Percentiles rank a stretch among this genome's conserved stretches.
These are phyloP conservation scores for Eretmocerus hayati DNA, from an alignment of 2,888 invertebrate genomes.

Conservation along the genomic window DNA sequence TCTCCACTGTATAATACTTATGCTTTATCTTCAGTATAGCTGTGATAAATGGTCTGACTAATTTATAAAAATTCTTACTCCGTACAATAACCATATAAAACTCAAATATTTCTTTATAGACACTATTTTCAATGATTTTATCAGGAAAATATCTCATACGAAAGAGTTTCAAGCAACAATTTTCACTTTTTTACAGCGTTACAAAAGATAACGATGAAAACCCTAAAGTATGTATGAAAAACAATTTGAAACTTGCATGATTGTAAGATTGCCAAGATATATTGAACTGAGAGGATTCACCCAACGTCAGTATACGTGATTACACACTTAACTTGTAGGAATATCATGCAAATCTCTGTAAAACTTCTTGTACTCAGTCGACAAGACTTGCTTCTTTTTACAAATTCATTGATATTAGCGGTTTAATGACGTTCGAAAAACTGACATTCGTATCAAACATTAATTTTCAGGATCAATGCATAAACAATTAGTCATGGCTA, in stretches of 20 bases:
- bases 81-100: background rate
- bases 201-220: slow-evolving; percentile 2
- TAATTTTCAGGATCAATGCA: slow-evolving; percentile 17
- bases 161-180: slow-evolving; percentile 5
- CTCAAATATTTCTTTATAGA: background rate
- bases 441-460: slow-evolving; percentile 16
- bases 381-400: background rate
- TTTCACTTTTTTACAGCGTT: background rate
- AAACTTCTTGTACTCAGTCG: background rate
- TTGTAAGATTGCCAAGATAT: background rate
- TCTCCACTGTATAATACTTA: background rate
- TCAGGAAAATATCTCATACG: background rate
- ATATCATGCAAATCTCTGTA: slow-evolving; percentile 1
- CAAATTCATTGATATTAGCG: slow-evolving; percentile 7
- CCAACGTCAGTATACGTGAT: background rate
- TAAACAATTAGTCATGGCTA: slow-evolving; percentile 19
- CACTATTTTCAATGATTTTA: background rate
- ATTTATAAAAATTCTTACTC: background rate
- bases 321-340: background rate
- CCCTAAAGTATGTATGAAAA: slow-evolving; percentile 1
- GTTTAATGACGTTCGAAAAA: slow-evolving; percentile 5
- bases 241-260: slow-evolving; percentile 6
- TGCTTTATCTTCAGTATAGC: background rate
- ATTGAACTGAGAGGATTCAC: background rate
- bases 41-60: background rate